Conservation (phyloP, 1,140 invertebrate species). For the Zaprionus ghesquierei region DNA sequence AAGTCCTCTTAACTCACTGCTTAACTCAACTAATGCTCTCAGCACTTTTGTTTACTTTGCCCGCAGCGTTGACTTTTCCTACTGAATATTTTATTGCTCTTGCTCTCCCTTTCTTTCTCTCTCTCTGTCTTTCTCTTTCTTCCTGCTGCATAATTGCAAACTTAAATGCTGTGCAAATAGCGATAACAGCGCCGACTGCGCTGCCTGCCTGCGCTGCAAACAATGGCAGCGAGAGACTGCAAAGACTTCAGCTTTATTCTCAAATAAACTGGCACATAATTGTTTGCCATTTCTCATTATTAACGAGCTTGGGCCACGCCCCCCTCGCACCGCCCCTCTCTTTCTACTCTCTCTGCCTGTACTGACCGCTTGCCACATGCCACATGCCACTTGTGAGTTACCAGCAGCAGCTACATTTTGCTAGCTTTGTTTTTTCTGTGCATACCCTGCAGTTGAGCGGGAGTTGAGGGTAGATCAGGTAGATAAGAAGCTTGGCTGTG, state of each 20-base stretch:
- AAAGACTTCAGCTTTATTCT: slow-evolving; percentile 12
- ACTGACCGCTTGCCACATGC: not conserved
- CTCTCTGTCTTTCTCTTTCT: not conserved
- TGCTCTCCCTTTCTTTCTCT: not conserved
- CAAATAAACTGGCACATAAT: slow-evolving; percentile 41
- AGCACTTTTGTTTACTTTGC: not conserved
- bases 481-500: no score
- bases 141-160: not conserved
- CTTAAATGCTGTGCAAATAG: slow-evolving; percentile 41
- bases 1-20: not conserved
- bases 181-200: no score
- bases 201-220: slow-evolving; percentile 11
- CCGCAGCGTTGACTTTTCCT: not conserved
- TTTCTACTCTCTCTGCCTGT: not conserved
- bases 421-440: not conserved
- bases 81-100: not conserved
- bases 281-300: slow-evolving; percentile 52
- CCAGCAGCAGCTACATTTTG: not conserved
- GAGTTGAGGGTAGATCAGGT: not conserved
- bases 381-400: not conserved
- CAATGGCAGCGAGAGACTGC: not conserved
- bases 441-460: not conserved
- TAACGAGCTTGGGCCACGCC: slow-evolving; percentile 27
- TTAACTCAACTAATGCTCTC: not conserved
- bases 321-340: not conserved